These are phyloP conservation scores for Erebia aethiops DNA, from an alignment of 2,888 invertebrate genomes.

Conservation along the genomic window DNA sequence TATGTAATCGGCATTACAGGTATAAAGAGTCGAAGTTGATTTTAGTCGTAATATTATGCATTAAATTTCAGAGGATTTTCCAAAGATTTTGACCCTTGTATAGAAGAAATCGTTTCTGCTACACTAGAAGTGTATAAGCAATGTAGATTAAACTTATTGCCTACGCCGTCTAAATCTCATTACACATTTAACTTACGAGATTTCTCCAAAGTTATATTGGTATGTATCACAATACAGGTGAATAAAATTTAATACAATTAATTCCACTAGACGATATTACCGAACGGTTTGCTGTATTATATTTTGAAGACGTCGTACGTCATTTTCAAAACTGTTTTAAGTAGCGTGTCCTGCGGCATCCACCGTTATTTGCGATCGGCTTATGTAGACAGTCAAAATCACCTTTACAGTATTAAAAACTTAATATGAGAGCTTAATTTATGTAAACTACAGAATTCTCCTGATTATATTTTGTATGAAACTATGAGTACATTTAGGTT, in stretches of 20 bases:
- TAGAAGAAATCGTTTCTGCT: constrained; percentile 93
- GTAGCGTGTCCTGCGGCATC: too few species aligned
- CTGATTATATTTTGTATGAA: not conserved
- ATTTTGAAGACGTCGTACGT: too few species aligned
- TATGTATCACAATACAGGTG: constrained; percentile 51
- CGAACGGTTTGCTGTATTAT: too few species aligned
- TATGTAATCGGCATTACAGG: too few species aligned
- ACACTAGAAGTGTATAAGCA: constrained; percentile 94
- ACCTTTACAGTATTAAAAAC: too few species aligned
- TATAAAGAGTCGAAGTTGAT: too few species aligned
- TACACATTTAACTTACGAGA: constrained; percentile 97
- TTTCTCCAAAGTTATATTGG: constrained; percentile 95
- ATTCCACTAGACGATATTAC: too few species aligned
- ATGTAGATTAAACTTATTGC: constrained; percentile 91
- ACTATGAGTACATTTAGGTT: not conserved
- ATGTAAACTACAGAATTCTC: not conserved
- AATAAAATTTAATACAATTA: too few species aligned
- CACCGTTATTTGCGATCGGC: too few species aligned
- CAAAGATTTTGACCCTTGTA: constrained; percentile 96
- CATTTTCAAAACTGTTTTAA: too few species aligned
- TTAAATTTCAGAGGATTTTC: constrained; percentile 90
- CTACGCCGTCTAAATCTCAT: constrained; percentile 96
- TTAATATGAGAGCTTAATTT: too few species aligned
- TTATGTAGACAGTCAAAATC: too few species aligned
- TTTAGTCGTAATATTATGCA: constrained; percentile 5